Evolutionary conservation across 2,113 vertebrate species (phyloP), one percentile per base, ranked within the genome.

Genomic region (Steatornis caripensis): DNA sequence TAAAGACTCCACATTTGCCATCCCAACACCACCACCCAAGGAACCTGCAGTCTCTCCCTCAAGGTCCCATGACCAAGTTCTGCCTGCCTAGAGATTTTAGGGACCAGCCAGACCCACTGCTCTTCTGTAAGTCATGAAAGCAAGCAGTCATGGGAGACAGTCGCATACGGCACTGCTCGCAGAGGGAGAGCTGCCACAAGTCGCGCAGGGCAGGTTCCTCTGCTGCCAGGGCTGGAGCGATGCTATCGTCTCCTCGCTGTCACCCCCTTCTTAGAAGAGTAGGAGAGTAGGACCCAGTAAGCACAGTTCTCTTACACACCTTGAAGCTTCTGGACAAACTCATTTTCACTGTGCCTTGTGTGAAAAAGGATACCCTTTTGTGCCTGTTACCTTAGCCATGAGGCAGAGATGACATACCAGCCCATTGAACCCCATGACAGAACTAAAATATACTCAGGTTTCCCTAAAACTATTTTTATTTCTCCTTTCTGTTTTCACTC

Each of bases 151-250:
- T 27, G 23, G n/a, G 36, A 49, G 9, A 21, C 15, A 23, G 61
- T 11, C 5, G 0, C 32, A 29, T 20, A 16, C 0, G 3, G 36
- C 46, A 36, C 51, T 29, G 37, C 37, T 53, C 0, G 2, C 39
- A 34, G 39, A 45, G 27, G 14, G 54, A 45, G 34, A 83, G 70
- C 49, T 72, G 29, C 11, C 24, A 22, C 65, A 60, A 29, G 29
- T 5, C 3, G 1, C 37, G 32, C 0, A 0, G 34, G 37, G 24
- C 49, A 32, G 13, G 45, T 41, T 78, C 30, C 26, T 53, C 37
- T 60, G 51, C 37, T 36, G 29, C 24, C 24, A 41, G 65, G 57
- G 39, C 65, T 60, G 18, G 58, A 66, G 30, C 27, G 54, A 41
- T 11, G 46, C 53, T 37, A 39, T 21, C 4, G 1, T 43, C n/a